These are phyloP conservation scores for Hemicordylus capensis DNA, from an alignment of 2,113 vertebrate genomes.

Conservation along the genomic window DNA sequence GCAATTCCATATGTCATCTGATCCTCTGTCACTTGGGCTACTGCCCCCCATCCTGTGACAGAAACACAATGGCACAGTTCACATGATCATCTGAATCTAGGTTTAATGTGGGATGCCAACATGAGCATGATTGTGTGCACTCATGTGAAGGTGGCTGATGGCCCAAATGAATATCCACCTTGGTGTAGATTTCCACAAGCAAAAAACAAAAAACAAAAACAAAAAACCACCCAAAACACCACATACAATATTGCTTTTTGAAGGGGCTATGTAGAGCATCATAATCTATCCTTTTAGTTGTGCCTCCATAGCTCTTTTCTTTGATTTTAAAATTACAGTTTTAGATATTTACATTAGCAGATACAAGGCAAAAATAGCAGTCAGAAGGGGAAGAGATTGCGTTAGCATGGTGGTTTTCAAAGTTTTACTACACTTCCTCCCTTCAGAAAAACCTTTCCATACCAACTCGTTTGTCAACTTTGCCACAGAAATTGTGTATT, in stretches of 20 bases:
- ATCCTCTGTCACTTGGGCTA: no score
- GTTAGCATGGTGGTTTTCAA: background rate
- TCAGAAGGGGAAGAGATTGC: background rate
- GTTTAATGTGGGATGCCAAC: no score
- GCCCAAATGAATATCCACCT: no score
- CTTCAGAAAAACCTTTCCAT: background rate
- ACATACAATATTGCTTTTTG: background rate
- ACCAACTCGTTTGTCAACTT: background rate
- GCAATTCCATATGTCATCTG: no score
- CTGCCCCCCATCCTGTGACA: no score
- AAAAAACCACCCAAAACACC: no score
- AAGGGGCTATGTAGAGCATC: background rate
- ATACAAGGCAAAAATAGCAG: background rate
- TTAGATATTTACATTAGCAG: background rate
- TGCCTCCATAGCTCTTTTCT: background rate
- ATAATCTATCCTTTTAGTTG: background rate
- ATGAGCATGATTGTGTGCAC: no score
- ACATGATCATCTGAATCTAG: no score
- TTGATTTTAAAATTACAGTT: background rate
- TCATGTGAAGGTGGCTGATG: no score
- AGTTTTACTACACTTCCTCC: background rate
- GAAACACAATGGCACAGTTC: no score
- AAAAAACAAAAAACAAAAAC: background rate
- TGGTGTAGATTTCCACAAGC: no score
- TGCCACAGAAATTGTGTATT: background rate